Percentiles rank a stretch among this genome's conserved stretches.
Evolutionary conservation across 2,797 vertebrate genomes (phyloP).

Genomic region (Crocodylus rhombifer): DNA sequence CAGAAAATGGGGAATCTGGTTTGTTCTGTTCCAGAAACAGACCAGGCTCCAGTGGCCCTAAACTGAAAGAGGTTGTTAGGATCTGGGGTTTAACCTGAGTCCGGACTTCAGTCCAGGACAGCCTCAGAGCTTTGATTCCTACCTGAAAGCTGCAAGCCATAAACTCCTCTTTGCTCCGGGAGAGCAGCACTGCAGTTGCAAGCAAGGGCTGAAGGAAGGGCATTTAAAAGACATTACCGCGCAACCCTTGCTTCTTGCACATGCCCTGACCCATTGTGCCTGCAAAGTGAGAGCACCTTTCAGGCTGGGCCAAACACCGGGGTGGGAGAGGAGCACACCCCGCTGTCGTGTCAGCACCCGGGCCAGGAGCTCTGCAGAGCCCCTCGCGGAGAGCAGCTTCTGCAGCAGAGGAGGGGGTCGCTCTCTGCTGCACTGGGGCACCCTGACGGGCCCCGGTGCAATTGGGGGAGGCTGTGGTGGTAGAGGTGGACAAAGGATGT

Average conservation of each 20-base stretch:
- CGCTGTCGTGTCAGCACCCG: neutral
- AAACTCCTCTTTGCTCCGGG: neutral
- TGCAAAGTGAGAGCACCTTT: no score
- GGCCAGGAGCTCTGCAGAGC: neutral
- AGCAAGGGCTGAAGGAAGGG: no score
- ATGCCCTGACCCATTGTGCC: no score
- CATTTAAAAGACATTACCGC: no score
- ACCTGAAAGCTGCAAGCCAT: no score
- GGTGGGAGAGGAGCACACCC: neutral
- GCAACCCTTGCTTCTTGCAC: no score
- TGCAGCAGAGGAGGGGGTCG: neutral
- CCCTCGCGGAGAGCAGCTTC: neutral
- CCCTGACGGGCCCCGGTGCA: neutral
- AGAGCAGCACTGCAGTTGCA: neutral
- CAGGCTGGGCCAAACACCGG: no score
- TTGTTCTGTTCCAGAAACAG: fast-evolving
- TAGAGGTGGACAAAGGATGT: neutral
- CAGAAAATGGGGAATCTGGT: neutral
- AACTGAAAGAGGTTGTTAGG: neutral
- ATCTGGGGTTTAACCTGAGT: neutral
- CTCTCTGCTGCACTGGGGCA: no score
- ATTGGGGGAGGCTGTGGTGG: neutral
- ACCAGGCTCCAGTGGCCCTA: neutral
- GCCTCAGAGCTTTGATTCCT: neutral
- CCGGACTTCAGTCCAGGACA: neutral